Conservation (phyloP, 2,113 vertebrate species). For the Syngnathus scovelli region DNA sequence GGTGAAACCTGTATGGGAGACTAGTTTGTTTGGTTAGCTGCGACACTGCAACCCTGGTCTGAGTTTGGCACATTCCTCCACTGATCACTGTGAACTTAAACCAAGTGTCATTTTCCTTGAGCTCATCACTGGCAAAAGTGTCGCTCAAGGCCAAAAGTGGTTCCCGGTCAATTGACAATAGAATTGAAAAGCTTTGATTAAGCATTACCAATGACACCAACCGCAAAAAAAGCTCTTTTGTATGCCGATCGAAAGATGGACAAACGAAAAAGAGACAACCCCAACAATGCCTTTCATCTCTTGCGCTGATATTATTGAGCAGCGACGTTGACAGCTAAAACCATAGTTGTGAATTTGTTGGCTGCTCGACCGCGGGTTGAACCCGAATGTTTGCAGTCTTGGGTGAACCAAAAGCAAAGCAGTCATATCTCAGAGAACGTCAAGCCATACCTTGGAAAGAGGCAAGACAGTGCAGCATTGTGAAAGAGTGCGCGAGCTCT, state of each 20-base stretch:
- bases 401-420: background rate
- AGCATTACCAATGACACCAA: conserved; percentile 42
- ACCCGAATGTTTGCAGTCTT: background rate
- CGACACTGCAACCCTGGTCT: conserved; percentile 9
- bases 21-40: conserved; percentile 45
- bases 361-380: background rate
- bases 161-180: conserved; percentile 48
- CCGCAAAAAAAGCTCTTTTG: conserved; percentile 44
- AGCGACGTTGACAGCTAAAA: conserved; percentile 1
- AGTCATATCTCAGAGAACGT: background rate
- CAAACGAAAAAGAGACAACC: background rate
- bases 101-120: no score
- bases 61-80: conserved; percentile 16
- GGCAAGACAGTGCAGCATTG: conserved; percentile 40
- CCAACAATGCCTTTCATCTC: no score
- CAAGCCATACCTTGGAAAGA: conserved; percentile 4
- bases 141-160: background rate
- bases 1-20: conserved; percentile 32
- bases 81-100: no score
- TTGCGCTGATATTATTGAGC: background rate
- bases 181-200: conserved; percentile 40
- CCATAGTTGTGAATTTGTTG: background rate
- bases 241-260: conserved; percentile 19
- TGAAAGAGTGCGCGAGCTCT: conserved; percentile 40
- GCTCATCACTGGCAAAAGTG: no score